Percentiles rank a stretch among this genome's conserved stretches.
These are phyloP conservation scores for Conus canariensis DNA, from an alignment of 2,888 invertebrate species.

Conservation along the genomic window DNA sequence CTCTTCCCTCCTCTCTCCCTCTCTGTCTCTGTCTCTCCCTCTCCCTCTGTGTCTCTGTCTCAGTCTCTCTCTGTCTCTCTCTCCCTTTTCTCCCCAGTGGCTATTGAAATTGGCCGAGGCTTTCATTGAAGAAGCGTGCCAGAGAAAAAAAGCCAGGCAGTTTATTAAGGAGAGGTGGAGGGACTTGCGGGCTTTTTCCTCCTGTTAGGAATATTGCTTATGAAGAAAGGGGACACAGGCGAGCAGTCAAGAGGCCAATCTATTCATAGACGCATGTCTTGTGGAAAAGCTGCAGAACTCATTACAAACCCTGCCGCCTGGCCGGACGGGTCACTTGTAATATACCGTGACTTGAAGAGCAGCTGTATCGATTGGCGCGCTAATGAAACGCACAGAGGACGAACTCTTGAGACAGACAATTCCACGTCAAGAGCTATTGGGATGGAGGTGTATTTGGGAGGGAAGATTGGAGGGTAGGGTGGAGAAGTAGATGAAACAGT, in stretches of 20 bases:
- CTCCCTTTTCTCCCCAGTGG: background rate
- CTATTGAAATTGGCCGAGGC: constrained; percentile 1
- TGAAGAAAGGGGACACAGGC: constrained; percentile 4
- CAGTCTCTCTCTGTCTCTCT: background rate
- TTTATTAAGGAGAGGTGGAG: constrained; percentile 1
- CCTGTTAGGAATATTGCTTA: background rate
- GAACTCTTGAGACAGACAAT: constrained; percentile 22
- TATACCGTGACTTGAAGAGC: constrained; percentile 16
- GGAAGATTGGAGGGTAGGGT: background rate
- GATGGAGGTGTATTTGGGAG: background rate
- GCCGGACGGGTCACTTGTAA: constrained; percentile 1
- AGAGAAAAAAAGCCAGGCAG: constrained; percentile 4
- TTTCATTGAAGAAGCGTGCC: constrained; percentile 6
- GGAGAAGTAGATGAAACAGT: background rate
- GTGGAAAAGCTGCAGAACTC: background rate
- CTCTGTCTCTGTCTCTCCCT: background rate
- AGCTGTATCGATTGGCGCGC: background rate
- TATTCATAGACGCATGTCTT: constrained; percentile 1
- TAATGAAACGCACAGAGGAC: constrained; percentile 1
- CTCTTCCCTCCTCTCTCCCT: background rate
- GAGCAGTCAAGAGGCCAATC: constrained; percentile 14
- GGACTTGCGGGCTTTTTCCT: background rate
- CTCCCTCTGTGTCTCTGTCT: too few species aligned
- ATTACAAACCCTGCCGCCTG: background rate
- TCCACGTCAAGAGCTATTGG: background rate